phyloP scores from a whole-genome alignment of 2,113 vertebrate species.

The Osmerus eperlanus region DNA sequence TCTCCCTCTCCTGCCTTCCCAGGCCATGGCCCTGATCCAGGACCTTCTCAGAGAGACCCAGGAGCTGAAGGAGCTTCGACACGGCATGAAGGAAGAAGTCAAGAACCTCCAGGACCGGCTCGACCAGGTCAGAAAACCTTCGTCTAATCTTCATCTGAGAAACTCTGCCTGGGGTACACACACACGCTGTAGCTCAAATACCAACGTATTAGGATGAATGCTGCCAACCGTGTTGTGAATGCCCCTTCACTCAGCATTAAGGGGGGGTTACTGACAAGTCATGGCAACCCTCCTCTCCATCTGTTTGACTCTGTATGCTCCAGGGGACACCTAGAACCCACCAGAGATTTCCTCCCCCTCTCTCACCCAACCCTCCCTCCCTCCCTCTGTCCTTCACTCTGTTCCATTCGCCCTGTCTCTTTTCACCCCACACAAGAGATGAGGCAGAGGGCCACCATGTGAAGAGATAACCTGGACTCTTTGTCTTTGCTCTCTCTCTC shows the following conservation, averaged over 20 bases:
- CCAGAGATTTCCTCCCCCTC: background rate
- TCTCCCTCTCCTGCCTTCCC: background rate
- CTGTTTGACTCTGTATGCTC: background rate
- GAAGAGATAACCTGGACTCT: background rate
- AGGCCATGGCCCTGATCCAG: conserved; percentile 64
- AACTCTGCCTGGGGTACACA: too few species aligned
- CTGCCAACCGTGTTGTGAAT: background rate
- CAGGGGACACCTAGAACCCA: background rate
- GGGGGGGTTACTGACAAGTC: background rate
- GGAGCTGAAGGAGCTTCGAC: conserved; percentile 40
- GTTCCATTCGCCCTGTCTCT: background rate
- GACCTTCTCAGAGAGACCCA: conserved; percentile 58
- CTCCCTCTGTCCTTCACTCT: background rate
- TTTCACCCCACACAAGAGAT: background rate
- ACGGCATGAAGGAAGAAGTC: conserved; percentile 48
- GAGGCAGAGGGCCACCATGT: background rate
- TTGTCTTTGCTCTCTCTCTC: too few species aligned
- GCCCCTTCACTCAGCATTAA: background rate
- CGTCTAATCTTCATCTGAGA: too few species aligned
- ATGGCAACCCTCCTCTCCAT: background rate
- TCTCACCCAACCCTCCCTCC: background rate
- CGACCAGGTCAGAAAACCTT: conserved; percentile 21
- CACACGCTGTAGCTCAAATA: too few species aligned
- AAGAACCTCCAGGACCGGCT: conserved; percentile 40
- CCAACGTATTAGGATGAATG: background rate